phyloP scores from a whole-genome alignment of 2,888 invertebrate genomes.

The Drosophila kuntzei region DNA sequence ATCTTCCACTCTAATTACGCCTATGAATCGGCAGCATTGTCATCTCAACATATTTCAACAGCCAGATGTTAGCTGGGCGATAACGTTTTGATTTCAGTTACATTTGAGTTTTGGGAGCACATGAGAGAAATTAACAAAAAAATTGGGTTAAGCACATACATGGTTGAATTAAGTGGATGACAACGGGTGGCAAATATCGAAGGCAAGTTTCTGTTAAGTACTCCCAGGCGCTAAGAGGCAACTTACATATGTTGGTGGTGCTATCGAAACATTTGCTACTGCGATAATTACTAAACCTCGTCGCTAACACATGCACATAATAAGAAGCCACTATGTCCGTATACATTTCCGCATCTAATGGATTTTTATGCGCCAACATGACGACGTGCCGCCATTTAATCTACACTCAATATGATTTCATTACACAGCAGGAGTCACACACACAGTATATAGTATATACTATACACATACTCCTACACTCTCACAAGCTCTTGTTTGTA shows the following conservation, averaged over 20 bases:
- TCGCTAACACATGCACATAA: slow-evolving; percentile 18
- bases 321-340: slow-evolving; percentile 23
- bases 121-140: slow-evolving; percentile 48
- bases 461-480: neutral
- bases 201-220: slow-evolving; percentile 59
- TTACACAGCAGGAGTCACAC: slow-evolving; percentile 65
- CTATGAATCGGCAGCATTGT: slow-evolving; percentile 18
- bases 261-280: slow-evolving; percentile 66
- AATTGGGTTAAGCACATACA: slow-evolving; percentile 65
- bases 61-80: slow-evolving; percentile 18
- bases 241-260: slow-evolving; percentile 41
- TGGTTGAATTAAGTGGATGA: neutral
- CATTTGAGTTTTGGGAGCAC: slow-evolving; percentile 12
- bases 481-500: slow-evolving; percentile 43
- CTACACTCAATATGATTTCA: slow-evolving; percentile 78
- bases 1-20: slow-evolving; percentile 22
- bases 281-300: slow-evolving; percentile 69
- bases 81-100: slow-evolving; percentile 24
- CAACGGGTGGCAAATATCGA: slow-evolving; percentile 33
- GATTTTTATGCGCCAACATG: slow-evolving; percentile 70
- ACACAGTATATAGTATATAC: slow-evolving; percentile 8
- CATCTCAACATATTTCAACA: slow-evolving; percentile 2
- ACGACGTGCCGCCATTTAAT: slow-evolving; percentile 77
- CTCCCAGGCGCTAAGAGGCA: slow-evolving; percentile 36
- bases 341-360: slow-evolving; percentile 71